Evolutionary conservation across 2,113 vertebrate species (phyloP), one percentile per base, ranked within the genome.

Genomic region (Coryphaenoides rupestris): DNA sequence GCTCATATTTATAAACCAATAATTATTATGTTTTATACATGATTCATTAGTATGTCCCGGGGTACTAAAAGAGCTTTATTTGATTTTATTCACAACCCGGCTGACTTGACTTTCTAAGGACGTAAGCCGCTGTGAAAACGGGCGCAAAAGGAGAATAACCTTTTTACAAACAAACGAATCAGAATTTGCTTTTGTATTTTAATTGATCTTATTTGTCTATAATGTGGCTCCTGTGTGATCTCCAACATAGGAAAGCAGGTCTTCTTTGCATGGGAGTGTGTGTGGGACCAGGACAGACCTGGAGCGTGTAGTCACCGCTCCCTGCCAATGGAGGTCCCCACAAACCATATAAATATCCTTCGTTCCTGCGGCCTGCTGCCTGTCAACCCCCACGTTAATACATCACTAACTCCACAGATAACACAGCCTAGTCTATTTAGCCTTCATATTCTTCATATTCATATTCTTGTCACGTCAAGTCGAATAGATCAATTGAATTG

Each of bases 311-410:
- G 82, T 94, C 77, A 66, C 78, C 60, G 0, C 1, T 2, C 79
- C 74, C 53, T 54, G 88, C 95, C 96, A 93, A 93, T 91, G 98
- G 96, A 90, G 95, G 96, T 92, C 94, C 86, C 92, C 94, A 91
- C 91, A 96, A 95, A 92, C 95, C 95, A 92, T 64, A 60, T 61
- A 89, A 91, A 87, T 24, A 16, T 17, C 3, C 9, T 50, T 9
- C 6, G 7, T 40, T 40, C 33, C 6, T 40, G 4, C 13, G 13
- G 33, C 5, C 1, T 10, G 33, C 33, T 40, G 33, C 33, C 33
- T 40, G 33, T 40, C 33, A 40, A 40, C 33, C 33, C n/a, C 33
- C 5, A 40, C 13, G 33, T 12, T 12, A 40, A 40, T 40, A 10
- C 4, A 40, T 40, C 7, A 40, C 33, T 40, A 40, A 40, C 33